Percentiles rank a stretch among this genome's conserved stretches.
phyloP scores from a whole-genome alignment of 2,113 vertebrate species.

The Gallinago media region DNA sequence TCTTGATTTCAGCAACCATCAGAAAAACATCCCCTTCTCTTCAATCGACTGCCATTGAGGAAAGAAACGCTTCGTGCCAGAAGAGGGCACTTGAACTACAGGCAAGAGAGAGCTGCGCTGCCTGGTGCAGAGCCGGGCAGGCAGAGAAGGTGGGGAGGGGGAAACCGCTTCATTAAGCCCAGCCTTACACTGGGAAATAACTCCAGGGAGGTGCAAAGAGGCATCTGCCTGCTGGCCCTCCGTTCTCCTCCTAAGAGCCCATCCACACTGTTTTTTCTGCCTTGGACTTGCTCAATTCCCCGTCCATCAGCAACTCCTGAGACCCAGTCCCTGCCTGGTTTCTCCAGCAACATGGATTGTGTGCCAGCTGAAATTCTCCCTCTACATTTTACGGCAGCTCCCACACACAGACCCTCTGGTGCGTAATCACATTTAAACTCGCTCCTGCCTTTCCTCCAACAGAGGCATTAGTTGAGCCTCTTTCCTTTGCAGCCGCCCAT shows the following conservation, averaged over 20 bases:
- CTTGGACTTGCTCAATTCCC: neutral
- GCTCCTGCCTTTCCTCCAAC: neutral
- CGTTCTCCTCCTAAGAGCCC: neutral
- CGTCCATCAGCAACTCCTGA: neutral
- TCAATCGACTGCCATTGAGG: neutral
- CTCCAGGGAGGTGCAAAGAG: neutral
- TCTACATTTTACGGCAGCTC: neutral
- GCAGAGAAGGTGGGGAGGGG: neutral
- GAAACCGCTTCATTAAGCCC: neutral
- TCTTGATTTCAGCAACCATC: neutral
- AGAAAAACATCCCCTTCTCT: neutral
- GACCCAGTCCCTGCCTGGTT: neutral
- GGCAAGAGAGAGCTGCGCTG: constrained; percentile 21
- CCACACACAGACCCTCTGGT: neutral
- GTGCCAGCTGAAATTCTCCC: neutral
- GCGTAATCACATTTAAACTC: neutral
- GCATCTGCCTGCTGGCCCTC: neutral
- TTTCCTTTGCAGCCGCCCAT: neutral
- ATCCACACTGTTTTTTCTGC: neutral
- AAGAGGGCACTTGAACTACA: constrained; percentile 83
- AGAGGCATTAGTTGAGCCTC: neutral
- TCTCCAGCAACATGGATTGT: neutral
- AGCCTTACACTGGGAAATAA: neutral
- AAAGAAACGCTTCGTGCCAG: constrained; percentile 56
- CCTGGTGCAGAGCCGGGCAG: neutral